Base-by-base conservation (phyloP, 2,113 vertebrate species). In the Fregata magnificens region DNA sequence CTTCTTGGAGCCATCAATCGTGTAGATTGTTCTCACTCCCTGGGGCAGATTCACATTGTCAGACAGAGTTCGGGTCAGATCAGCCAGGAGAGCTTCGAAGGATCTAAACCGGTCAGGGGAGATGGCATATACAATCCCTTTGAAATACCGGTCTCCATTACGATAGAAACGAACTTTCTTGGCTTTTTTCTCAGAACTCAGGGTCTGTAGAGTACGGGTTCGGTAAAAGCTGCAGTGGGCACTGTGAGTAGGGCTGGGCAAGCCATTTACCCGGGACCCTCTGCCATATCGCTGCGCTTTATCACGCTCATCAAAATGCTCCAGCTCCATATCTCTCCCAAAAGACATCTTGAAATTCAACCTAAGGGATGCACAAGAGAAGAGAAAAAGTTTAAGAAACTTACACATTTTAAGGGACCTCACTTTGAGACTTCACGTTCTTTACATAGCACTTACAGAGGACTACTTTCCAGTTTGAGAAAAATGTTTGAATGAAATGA, bases 81-180 rank as follows among this genome's bases (percentile, higher is more conserved):
- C 99, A 85, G 99, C 99, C 93, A 99, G 98, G 82, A 99, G 99
- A 49, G 99, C 99, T 63, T 99, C 99, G 21, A 99, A 98, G 52
- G 99, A 99, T 61, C 99, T 96, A 95, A 99, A 99, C 3, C 99
- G 98, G 93, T 99, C 99, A 52, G 99, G 98, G 86, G 99, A 99
- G 96, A 99, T 99, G 95, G 99, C 99, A 42, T 99, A 99, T 49
- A 99, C 99, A 96, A 99, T 99, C 82, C 99, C 99, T 97, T 99
- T 99, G 98, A 99, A 99, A 97, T 99, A 99, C 20, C 99, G 99
- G 97, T 99, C 99, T 93, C 99, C 99, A 0, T 99, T 99, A 50
- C 99, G 99, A 96, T 99, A 99, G 98, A 99, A 99, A 25, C 99
- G 99, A 26, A 99, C 99, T 95, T 99, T 99, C 98, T 99, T 99